Conservation (phyloP, 2,888 invertebrate species). For the Neoascia interrupta region DNA sequence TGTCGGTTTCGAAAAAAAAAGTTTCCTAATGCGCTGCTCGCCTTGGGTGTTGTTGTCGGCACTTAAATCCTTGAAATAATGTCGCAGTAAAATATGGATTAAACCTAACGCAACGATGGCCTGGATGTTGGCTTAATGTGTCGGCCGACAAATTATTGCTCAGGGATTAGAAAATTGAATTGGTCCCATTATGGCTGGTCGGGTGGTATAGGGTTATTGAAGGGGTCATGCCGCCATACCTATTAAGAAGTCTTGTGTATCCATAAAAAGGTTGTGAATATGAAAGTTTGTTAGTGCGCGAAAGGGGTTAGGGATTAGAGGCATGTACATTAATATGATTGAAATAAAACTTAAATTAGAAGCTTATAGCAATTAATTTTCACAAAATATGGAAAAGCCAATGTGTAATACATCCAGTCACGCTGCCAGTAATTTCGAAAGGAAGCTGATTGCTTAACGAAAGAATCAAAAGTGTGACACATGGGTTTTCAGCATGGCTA, state of each 20-base stretch:
- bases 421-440: no score
- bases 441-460: no score
- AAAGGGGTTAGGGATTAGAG: not conserved
- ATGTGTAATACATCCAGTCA: no score
- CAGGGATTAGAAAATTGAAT: slow-evolving; percentile 65
- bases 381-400: no score
- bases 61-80: slow-evolving; percentile 54
- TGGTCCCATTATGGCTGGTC: slow-evolving; percentile 44
- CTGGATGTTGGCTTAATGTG: slow-evolving; percentile 27
- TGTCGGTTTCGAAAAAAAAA: not conserved
- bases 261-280: no score
- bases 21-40: slow-evolving; percentile 10
- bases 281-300: no score
- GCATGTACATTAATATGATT: no score
- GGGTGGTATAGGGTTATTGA: slow-evolving; percentile 20
- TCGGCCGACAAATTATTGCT: slow-evolving; percentile 53
- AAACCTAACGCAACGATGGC: slow-evolving; percentile 20
- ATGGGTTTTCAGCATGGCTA: no score
- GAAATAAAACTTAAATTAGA: no score
- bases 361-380: no score
- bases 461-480: no score
- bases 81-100: slow-evolving; percentile 56
- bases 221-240: slow-evolving; percentile 16
- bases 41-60: slow-evolving; percentile 36
- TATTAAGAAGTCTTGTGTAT: no score